Base-by-base conservation (phyloP, 1,140 invertebrate genomes). In the Bombus superbus region DNA sequence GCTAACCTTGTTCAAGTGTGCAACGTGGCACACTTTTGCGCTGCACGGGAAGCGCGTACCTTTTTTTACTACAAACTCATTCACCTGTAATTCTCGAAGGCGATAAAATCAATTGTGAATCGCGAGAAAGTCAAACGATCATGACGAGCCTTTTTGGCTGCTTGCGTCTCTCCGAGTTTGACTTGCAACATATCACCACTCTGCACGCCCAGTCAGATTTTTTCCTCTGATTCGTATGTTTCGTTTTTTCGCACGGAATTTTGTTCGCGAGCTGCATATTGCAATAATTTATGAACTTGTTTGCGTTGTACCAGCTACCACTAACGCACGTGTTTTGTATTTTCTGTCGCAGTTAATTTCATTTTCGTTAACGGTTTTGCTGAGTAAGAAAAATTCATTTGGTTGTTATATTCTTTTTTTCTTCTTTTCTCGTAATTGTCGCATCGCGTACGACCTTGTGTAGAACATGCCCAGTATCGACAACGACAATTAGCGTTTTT, bases 21-120 rank as follows among this genome's bases (percentile, higher is more conserved):
- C 47, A 53, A 53, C 13, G 32, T 75, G 81, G 32, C 71, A 74
- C 42, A 74, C 81, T 57, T 81, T 47, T 82, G 15, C 59, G 5
- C 38, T 25, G 8, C 44, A 8, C 28, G 8, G 25, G 47, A 59
- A 64, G 40, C 13, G 6, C 38, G 53, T 74, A 35, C 9, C 32
- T 64, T 74, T 75, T 47, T 42, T 35, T 25, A 44, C 47, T 40
- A 35, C 18, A 53, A 53, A 22, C 47, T 53, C 47, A 53, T 22
- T 3, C 28, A 11, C 18, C 4, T 32, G 5, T 42, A 44, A 72
- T 72, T 47, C 44, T 53, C 25, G 28, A n/a, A n/a, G 25, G 5
- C 53, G 69, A 62, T 44, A 11, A 25, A 44, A 25, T 64, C 44
- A 38, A 62, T 35, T 40, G n/a, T 42, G 4, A 6, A 42, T 44